phyloP scores from a whole-genome alignment of 2,113 vertebrate genomes.

The Vulpes vulpes region DNA sequence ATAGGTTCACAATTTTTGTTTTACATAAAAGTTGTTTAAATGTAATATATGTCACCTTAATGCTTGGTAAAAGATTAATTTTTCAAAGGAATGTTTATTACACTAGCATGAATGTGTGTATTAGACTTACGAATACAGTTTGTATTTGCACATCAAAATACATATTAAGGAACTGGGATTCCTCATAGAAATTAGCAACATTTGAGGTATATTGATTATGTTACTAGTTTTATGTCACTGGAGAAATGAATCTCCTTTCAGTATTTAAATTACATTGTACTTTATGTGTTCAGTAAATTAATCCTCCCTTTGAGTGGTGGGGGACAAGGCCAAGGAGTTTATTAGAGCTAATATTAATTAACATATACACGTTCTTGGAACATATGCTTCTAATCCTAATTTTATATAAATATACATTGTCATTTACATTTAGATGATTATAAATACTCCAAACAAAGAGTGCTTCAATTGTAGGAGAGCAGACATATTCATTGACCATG shows the following conservation, averaged over 20 bases:
- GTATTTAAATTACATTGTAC: slow-evolving; percentile 43
- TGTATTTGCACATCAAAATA: background rate
- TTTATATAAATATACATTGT: slow-evolving; percentile 49
- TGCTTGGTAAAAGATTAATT: background rate
- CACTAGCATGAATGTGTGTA: background rate
- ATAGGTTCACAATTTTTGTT: background rate
- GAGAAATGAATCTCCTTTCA: slow-evolving; percentile 6
- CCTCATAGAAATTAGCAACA: slow-evolving; percentile 31
- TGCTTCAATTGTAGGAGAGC: background rate
- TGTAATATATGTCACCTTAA: background rate
- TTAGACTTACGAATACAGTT: background rate
- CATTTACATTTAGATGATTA: slow-evolving; percentile 57
- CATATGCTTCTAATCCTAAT: slow-evolving; percentile 25
- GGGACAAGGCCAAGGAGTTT: background rate
- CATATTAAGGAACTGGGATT: background rate
- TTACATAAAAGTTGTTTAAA: slow-evolving; percentile 1
- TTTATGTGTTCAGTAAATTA: slow-evolving; percentile 48
- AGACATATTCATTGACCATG: background rate
- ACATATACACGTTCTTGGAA: background rate
- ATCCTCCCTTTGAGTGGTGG: slow-evolving; percentile 9
- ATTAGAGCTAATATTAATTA: slow-evolving; percentile 62
- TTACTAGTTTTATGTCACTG: background rate
- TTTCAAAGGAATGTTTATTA: background rate
- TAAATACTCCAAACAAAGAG: slow-evolving; percentile 38
- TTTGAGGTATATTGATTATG: background rate